Conservation (phyloP, 2,113 vertebrate species). For the Stigmatopora argus region DNA sequence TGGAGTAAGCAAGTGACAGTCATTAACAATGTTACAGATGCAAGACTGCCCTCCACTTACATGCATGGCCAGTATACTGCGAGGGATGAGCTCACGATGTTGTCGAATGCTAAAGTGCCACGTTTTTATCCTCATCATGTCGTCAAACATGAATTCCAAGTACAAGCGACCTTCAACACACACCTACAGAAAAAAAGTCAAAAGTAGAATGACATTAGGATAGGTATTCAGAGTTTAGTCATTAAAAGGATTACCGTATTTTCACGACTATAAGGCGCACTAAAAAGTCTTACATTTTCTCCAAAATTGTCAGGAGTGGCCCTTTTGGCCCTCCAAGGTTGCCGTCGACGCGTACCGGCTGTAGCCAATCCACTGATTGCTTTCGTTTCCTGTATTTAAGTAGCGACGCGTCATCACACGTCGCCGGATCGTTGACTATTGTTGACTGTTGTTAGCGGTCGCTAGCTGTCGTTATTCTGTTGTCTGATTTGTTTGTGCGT, state of each 20-base stretch:
- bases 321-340: too few species aligned
- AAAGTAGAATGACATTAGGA: background rate
- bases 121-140: conserved; percentile 99
- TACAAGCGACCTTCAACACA: conserved; percentile 95
- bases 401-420: too few species aligned
- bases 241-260: background rate
- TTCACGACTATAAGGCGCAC: too few species aligned
- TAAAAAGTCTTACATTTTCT: too few species aligned
- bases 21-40: background rate
- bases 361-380: too few species aligned
- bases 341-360: too few species aligned
- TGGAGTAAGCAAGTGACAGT: background rate
- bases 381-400: too few species aligned
- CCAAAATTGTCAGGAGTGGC: too few species aligned
- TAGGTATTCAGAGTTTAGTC: background rate
- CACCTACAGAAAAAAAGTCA: conserved; percentile 69
- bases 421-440: too few species aligned
- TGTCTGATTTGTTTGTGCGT: too few species aligned
- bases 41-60: conserved; percentile 68
- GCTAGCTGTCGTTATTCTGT: too few species aligned
- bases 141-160: conserved; percentile 98
- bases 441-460: too few species aligned
- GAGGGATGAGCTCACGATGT: conserved; percentile 96
- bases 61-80: conserved; percentile 98
- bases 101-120: conserved; percentile 99